phyloP scores from a whole-genome alignment of 2,113 vertebrate genomes.

The Noturus placidus region DNA sequence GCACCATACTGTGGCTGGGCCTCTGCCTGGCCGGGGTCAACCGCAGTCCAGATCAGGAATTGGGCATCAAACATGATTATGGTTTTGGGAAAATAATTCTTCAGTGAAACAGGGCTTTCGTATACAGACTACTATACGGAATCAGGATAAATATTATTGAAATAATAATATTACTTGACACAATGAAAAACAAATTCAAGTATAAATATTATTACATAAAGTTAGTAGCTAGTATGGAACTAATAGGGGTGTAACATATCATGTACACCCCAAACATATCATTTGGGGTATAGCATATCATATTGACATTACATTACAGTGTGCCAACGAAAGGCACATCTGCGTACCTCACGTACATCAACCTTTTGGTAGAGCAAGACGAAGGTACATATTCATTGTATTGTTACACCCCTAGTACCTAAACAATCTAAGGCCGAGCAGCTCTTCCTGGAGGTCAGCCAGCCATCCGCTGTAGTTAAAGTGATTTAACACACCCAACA shows the following conservation, averaged over 20 bases:
- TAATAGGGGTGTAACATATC: not conserved
- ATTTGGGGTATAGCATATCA: not conserved
- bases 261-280: not conserved
- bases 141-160: not conserved
- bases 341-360: not conserved
- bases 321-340: too few relatives aligned
- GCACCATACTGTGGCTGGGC: not conserved
- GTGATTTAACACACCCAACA: not conserved
- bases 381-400: not conserved
- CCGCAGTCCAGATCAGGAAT: not conserved
- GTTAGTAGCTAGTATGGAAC: not conserved
- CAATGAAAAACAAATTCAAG: not conserved
- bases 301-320: not conserved
- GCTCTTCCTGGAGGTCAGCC: not conserved
- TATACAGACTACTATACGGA: not conserved
- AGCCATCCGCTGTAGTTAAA: not conserved
- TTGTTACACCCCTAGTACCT: not conserved
- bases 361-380: not conserved
- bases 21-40: not conserved
- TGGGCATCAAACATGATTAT: not conserved
- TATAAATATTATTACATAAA: not conserved
- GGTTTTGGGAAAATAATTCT: not conserved
- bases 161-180: not conserved
- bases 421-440: not conserved
- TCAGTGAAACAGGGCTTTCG: not conserved